Base-by-base conservation (phyloP, 2,797 vertebrate species). In the Erethizon dorsatum region DNA sequence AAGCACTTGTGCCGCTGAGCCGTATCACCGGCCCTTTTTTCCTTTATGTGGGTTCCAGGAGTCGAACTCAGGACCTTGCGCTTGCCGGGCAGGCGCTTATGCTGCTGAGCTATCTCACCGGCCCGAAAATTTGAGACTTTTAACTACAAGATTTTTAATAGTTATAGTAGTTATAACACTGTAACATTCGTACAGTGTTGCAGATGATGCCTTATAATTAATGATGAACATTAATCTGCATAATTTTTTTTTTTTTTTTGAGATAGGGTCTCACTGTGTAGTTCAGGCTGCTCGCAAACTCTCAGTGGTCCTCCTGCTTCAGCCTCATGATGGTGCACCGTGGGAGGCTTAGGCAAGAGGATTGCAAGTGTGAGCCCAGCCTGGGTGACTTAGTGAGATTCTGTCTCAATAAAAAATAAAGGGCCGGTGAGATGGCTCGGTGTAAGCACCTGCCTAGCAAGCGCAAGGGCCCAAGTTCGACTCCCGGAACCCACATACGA, bases 141-240 rank as follows among this genome's bases (percentile, higher is more conserved):
- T 71, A 71, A 90, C 69, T 94, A 26, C 15, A 79, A 47, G 33
- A 28, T 79, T 91, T 95, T 94, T 87, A 91, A 54, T 65, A 90
- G 9, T 6, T 82, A 88, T 88, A 82, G 37, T 41, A 92, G 86
- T 94, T 59, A 90, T 90, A 41, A 41, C 37, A 41, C 37, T 41
- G n/a, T n/a, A 41, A 94, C n/a, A 90, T 80, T 84, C 50, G 52
- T 61, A 45, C 59, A 57, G 24, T 86, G 94, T 85, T 94, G 17
- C 86, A 96, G 59, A 7, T 67, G 41, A 78, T 88, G 8, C n/a
- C 47, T 96, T 95, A 41, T 71, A 91, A 92, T n/a, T 75, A 90
- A 67, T 93, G 78, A 24, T 20, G 93, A 83, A 71, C 20, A 41
- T 79, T 84, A 54, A 65, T 56, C 5, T 56, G 56, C 18, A 17